Evolutionary conservation across 2,797 vertebrate genomes (phyloP).

Genomic region (Catamblyrhynchus diadema): DNA sequence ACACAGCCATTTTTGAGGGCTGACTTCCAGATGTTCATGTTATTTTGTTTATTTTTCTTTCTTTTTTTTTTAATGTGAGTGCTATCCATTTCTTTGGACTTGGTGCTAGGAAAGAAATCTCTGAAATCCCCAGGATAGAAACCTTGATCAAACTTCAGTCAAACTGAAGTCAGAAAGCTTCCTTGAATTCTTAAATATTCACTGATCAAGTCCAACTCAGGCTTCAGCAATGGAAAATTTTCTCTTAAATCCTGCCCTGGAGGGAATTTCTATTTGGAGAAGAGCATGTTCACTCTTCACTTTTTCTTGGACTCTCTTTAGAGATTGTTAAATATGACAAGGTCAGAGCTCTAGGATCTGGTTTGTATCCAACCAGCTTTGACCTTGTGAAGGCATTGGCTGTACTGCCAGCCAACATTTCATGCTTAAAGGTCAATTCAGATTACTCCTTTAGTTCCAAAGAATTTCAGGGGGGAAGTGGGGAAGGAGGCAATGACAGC

Average conservation of each 20-base stretch:
- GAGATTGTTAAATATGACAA: neutral
- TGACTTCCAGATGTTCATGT: slow-evolving; percentile 53
- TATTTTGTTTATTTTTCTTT: neutral
- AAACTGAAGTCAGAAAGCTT: neutral
- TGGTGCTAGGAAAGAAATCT: neutral
- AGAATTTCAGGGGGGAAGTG: neutral
- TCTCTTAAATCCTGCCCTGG: slow-evolving; percentile 16
- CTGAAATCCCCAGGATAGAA: neutral
- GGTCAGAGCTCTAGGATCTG: slow-evolving; percentile 27
- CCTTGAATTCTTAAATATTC: slow-evolving; percentile 6
- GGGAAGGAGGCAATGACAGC: neutral
- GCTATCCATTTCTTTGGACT: slow-evolving; percentile 1
- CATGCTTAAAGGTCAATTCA: slow-evolving; percentile 3
- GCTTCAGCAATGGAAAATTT: slow-evolving; percentile 24
- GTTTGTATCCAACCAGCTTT: slow-evolving; percentile 1
- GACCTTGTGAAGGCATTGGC: slow-evolving; percentile 32
- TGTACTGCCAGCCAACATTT: neutral
- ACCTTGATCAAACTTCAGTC: neutral
- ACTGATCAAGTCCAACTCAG: neutral
- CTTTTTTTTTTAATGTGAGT: neutral
- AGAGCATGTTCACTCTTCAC: neutral
- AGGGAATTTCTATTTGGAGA: slow-evolving; percentile 19
- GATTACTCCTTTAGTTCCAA: neutral
- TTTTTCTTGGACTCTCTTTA: slow-evolving; percentile 30
- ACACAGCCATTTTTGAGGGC: neutral